Evolutionary conservation across 2,888 invertebrate genomes (phyloP), one percentile per base, ranked within the genome.

Genomic region (Caenorhabditis panamensis): DNA sequence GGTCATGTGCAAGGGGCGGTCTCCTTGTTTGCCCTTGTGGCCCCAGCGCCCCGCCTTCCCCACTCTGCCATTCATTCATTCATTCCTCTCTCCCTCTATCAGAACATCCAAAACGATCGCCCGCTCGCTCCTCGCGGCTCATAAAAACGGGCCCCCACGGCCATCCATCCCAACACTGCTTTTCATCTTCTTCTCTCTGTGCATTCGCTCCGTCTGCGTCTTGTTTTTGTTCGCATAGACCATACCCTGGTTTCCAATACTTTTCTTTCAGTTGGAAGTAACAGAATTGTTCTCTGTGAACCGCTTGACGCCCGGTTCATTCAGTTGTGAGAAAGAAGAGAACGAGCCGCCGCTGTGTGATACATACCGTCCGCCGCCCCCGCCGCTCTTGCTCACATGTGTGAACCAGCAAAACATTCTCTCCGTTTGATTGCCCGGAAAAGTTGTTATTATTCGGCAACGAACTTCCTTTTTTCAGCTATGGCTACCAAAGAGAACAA

Each of bases 401-500:
- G 9, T 31, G 31, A 41, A 11, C 5, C 41, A 13, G 13, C 2
- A 41, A 41, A 41, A 13, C 47, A 20, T n/a, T 3, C 8, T 24
- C 51, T 9, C 24, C 4, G 4, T 5, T 51, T 26, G 5, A 22
- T 51, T 24, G 24, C 1, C 51, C 51, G 24, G 24, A 24, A 22
- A 51, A 11, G 24, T 54, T 28, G 26, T 13, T n/a, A 2, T n/a
- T 54, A 54, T 51, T 24, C 20, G 6, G 16, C n/a, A n/a, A n/a
- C n/a, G 20, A 49, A n/a, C 3, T 51, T 8, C 5, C n/a, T 54
- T 1, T 0, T 56, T 56, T 18, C 56, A 56, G 56, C 36, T 18
- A 56, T 56, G 56, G 36, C 26, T 18, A 31, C 62, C 16, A 53
- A 22, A 16, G 24, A 24, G 28, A 63, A 47, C 31, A 24, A 63